Conservation (phyloP, 2,113 vertebrate genomes). For the Urocynchramus pylzowi region DNA sequence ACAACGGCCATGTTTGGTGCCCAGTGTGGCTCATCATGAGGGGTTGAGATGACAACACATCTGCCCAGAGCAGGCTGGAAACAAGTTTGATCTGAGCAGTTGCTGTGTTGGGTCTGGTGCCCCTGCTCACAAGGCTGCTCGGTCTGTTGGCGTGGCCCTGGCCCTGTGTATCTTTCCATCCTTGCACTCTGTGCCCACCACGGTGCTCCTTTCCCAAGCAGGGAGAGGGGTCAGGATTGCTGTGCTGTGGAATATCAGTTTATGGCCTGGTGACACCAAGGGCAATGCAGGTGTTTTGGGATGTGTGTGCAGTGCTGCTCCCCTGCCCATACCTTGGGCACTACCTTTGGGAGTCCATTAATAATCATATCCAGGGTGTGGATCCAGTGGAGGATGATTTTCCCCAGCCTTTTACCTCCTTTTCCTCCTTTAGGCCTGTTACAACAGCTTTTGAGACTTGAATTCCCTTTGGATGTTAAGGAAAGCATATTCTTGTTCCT, state of each 20-base stretch:
- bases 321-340: too few species aligned
- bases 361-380: not conserved
- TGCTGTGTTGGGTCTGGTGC: not conserved
- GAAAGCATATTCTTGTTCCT: not conserved
- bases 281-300: not conserved
- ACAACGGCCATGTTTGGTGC: accelerated
- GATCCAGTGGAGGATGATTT: not conserved
- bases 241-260: not conserved
- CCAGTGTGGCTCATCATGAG: not conserved
- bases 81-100: not conserved
- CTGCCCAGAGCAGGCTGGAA: not conserved
- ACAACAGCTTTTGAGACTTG: not conserved
- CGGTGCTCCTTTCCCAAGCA: not conserved
- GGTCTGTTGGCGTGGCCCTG: not conserved
- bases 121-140: not conserved
- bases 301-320: not conserved
- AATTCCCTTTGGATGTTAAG: not conserved
- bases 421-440: not conserved
- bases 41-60: not conserved
- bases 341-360: not conserved
- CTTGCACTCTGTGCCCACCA: not conserved
- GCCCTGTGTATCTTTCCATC: too few species aligned
- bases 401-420: not conserved
- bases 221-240: not conserved
- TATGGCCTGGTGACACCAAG: not conserved